Evolutionary conservation across 2,113 vertebrate genomes (phyloP).

Genomic region (Zeus faber): DNA sequence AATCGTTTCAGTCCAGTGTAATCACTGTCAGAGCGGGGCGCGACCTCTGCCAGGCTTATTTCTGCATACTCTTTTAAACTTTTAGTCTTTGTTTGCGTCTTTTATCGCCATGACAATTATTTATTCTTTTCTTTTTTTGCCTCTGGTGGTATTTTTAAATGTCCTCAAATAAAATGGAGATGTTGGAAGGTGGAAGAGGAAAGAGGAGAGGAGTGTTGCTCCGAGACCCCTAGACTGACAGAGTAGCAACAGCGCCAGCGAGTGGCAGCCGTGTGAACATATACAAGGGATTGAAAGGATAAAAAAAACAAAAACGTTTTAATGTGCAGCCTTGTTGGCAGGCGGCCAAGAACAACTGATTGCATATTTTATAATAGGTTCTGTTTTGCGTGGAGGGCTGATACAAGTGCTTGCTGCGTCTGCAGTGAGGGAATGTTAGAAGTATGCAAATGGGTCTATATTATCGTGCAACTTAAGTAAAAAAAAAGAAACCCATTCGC

Average conservation of each 20-base stretch:
- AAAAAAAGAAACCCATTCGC: slow-evolving; percentile 12
- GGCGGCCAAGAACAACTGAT: slow-evolving; percentile 27
- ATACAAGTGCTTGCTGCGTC: too few relatives aligned
- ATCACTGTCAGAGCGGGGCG: neutral
- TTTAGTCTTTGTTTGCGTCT: too few relatives aligned
- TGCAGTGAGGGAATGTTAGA: slow-evolving; percentile 29
- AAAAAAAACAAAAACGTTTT: neutral
- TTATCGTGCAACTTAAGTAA: slow-evolving; percentile 24
- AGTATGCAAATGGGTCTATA: slow-evolving; percentile 39
- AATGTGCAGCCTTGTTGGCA: slow-evolving; percentile 18
- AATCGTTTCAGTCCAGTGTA: neutral
- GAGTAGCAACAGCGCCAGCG: slow-evolving; percentile 29
- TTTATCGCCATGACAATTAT: too few relatives aligned
- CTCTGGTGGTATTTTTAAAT: neutral
- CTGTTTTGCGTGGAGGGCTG: too few relatives aligned
- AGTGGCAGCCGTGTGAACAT: slow-evolving; percentile 15
- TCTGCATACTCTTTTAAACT: too few relatives aligned
- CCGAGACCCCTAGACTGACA: neutral
- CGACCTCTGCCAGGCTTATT: neutral
- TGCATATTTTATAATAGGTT: too few relatives aligned
- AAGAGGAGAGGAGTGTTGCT: too few relatives aligned
- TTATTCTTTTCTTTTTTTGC: neutral
- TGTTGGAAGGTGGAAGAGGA: neutral
- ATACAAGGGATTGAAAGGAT: neutral
- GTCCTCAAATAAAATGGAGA: neutral